Evolutionary conservation across 2,113 vertebrate genomes (phyloP), one percentile per base, ranked within the genome.

Genomic region (Dromaius novaehollandiae): DNA sequence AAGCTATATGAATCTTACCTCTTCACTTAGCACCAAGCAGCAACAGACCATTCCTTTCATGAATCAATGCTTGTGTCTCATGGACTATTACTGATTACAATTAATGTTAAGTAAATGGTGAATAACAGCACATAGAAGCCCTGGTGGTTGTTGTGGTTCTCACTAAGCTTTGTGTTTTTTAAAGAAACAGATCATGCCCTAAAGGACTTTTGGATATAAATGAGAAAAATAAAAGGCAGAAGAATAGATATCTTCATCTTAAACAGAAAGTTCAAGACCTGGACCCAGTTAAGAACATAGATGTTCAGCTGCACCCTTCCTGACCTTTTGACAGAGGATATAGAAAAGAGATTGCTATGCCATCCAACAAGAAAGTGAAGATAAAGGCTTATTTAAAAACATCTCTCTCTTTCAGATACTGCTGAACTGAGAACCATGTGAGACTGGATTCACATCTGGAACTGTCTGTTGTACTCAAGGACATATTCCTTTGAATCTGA

Each of bases 21-120:
- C 56, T 94, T 84, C 50, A 38, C 58, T 78, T 86, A 22, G 2
- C 40, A 75, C 51, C 69, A 75, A 24, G 38, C 83, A 90, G 76
- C 9, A 92, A 46, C 55, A 84, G 73, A 55, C 80, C 46, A 69
- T 83, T 89, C 83, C 88, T 93, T 94, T 96, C 19, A 82, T 83
- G 71, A 80, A 8, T 82, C 82, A 91, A 25, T 0, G 0, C 11
- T 61, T 66, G 13, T 71, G 55, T 58, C 16, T 92, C 46, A 65
- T 61, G 61, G 83, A 61, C 24, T 86, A 56, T 56, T 28, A 56
- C 55, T 56, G 20, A 19, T 86, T 93, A 64, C 44, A 85, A 91
- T 66, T 92, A 86, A 78, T 50, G 34, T 64, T 78, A 93, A 81
- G 20, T 70, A 86, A 88, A 73, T 83, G 11, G 17, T 77, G 60